Conservation (phyloP, 2,113 vertebrate genomes). For the Thamnaconus septentrionalis region DNA sequence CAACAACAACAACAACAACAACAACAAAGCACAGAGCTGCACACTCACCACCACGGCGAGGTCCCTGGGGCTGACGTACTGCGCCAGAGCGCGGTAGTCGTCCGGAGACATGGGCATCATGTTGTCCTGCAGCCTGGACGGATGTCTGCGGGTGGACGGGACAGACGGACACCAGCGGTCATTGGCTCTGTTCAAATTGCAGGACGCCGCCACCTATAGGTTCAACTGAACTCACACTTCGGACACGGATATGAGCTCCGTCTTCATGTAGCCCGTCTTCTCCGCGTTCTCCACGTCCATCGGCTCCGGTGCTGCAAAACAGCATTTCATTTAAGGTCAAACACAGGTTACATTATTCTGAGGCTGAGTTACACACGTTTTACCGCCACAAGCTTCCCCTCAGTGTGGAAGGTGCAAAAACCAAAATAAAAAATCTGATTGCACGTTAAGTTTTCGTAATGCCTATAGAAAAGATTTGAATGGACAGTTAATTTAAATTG, state of each 20-base stretch:
- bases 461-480: too few species aligned
- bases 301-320: constrained; percentile 81
- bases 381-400: too few species aligned
- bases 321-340: neutral
- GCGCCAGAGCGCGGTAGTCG: constrained; percentile 82
- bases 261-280: constrained; percentile 89
- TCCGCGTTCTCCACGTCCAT: constrained; percentile 87
- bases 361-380: too few species aligned
- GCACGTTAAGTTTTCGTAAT: too few species aligned
- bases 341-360: too few species aligned
- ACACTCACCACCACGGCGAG: constrained; percentile 83
- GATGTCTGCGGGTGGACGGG: constrained; percentile 69
- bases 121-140: constrained; percentile 86
- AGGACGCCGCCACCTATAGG: neutral
- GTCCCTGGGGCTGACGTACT: constrained; percentile 77
- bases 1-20: too few species aligned
- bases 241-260: constrained; percentile 94
- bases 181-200: neutral
- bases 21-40: neutral
- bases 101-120: constrained; percentile 93
- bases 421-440: too few species aligned
- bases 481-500: too few species aligned
- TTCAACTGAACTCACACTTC: constrained; percentile 85
- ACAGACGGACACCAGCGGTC: neutral
- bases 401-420: too few species aligned